A percentile compares a stretch with the other conserved stretches of the same genome.
These are phyloP conservation scores for Periophthalmus modestus DNA, from an alignment of 2,113 vertebrate species.

Conservation along the genomic window DNA sequence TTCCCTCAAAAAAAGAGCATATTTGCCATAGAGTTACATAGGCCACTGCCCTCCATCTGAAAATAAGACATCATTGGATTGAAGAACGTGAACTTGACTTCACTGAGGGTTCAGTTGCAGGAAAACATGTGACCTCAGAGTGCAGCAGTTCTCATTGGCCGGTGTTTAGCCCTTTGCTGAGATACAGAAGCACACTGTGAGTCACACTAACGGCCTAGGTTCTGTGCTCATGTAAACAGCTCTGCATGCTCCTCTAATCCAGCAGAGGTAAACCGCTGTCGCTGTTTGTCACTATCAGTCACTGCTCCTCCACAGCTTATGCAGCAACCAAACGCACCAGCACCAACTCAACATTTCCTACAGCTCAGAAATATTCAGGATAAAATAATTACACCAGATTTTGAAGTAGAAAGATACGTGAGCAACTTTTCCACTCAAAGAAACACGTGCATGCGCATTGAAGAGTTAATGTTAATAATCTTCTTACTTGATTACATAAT, in stretches of 20 bases:
- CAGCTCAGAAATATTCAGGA: slow-evolving; percentile 3
- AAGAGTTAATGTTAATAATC: no score
- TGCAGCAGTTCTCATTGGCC: slow-evolving; percentile 32
- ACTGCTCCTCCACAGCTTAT: slow-evolving; percentile 35
- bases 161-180: slow-evolving; percentile 36
- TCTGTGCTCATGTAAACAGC: slow-evolving; percentile 58
- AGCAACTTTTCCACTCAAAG: no score
- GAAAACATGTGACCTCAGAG: slow-evolving; percentile 47
- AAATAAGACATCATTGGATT: no score
- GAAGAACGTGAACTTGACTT: no score
- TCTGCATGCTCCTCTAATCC: slow-evolving; percentile 50
- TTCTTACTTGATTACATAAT: no score
- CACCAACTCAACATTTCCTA: slow-evolving; percentile 6
- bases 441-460: no score
- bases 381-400: neutral
- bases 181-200: slow-evolving; percentile 30
- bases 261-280: slow-evolving; percentile 58
- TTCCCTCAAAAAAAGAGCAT: no score
- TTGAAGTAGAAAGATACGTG: no score
- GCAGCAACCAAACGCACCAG: slow-evolving; percentile 5
- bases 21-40: no score
- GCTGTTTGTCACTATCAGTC: slow-evolving; percentile 56
- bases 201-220: slow-evolving; percentile 31
- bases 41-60: no score
- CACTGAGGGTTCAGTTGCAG: slow-evolving; percentile 21